Percentiles rank a stretch among this genome's conserved stretches.
Evolutionary conservation across 2,113 vertebrate genomes (phyloP).

Genomic region (Ptilorrhoa leucosticta): DNA sequence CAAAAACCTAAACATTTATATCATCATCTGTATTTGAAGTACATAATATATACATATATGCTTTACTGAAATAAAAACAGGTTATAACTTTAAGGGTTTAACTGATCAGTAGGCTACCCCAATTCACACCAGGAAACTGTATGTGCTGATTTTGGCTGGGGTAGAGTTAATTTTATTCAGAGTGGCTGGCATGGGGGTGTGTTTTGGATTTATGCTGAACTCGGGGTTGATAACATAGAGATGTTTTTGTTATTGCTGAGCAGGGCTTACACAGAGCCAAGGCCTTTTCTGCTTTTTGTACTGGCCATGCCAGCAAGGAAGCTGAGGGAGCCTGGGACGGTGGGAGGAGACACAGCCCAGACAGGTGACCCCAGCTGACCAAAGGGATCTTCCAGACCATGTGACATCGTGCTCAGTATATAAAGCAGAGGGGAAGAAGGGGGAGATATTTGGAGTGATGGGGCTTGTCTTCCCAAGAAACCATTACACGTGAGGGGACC

Average conservation of each 20-base stretch:
- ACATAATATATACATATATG: rapidly evolving
- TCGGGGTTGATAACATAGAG: background rate
- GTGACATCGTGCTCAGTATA: background rate
- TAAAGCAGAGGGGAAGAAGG: background rate
- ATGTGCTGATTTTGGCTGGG: background rate
- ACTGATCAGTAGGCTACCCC: background rate
- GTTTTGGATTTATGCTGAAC: background rate
- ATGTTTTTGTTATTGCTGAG: background rate
- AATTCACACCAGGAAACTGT: background rate
- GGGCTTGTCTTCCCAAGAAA: background rate
- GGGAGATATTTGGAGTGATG: background rate
- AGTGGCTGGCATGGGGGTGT: background rate
- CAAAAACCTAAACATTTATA: background rate
- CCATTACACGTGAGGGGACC: rapidly evolving
- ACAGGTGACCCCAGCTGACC: background rate
- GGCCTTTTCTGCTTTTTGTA: background rate
- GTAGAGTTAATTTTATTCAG: background rate
- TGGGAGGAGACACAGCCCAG: background rate
- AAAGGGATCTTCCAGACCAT: background rate
- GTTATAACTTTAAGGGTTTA: background rate
- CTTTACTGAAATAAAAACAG: background rate
- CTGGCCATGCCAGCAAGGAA: background rate
- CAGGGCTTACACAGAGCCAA: background rate
- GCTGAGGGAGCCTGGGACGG: background rate
- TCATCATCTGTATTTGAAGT: background rate